Base-by-base conservation (phyloP, 2,888 invertebrate genomes). In the Acanthopleura granulata region DNA sequence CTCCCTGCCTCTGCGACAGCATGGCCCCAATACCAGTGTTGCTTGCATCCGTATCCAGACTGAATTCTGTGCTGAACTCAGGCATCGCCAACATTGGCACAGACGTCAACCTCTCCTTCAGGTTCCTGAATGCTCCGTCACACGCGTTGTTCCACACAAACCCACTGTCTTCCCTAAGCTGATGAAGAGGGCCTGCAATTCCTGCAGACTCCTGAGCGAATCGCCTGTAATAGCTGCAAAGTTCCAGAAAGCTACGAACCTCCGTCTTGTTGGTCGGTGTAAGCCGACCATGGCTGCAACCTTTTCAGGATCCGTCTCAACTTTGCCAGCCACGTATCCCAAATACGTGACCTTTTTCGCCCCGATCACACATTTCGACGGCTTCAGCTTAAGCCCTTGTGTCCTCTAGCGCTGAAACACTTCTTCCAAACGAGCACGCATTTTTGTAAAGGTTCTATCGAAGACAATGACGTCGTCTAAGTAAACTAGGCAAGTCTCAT, bases 231-330 rank as follows among this genome's bases (percentile, higher is more conserved):
- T 79, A 80, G 30, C 77, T 71, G 49, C 77, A 79, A 14, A 79
- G 66, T 27, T 80, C 80, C 1, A 78, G 27, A 61, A 80, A 79
- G 49, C 77, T 77, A n/a, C 79, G 72, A 25, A 79, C 70, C 27
- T 80, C 76, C 12, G 62, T 57, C 57, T 57, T 18, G 57, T 57
- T 11, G 78, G 76, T 77, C 79, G 77, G n/a, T n/a, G n/a, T n/a
- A n/a, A n/a, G n/a, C n/a, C 12, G 50, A n/a, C 57, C 49, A 62
- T 14, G 76, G 50, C 69, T 25, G 62, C 30, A 62, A 76, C 16
- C 25, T 75, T 77, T 50, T 75, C 14, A 1, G 73, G 75, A 25
- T 73, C 77, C 11, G 77, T 73, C 1, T n/a, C 49, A 50, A 79
- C 30, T 15, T 76, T 15, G 78, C 66, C 27, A 3, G 62, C 66